Percentiles rank a stretch among this genome's conserved stretches.
Evolutionary conservation across 2,888 invertebrate genomes (phyloP).

Genomic region (Sarcophaga caerulescens): DNA sequence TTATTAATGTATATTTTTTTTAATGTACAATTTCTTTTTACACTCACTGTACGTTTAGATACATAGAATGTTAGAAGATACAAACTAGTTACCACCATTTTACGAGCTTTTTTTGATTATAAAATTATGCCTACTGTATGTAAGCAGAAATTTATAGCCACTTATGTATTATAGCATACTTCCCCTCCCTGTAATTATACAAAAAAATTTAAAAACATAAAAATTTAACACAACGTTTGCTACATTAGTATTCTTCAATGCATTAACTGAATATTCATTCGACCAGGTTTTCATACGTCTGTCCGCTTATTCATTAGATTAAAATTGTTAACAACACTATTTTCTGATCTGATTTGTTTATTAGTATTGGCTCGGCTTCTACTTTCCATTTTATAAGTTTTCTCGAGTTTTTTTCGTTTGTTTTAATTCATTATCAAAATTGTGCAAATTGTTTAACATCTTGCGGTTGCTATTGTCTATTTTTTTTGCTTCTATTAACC

Average conservation of each 20-base stretch:
- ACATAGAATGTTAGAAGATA: too few species aligned
- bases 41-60: too few species aligned
- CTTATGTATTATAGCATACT: too few species aligned
- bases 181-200: too few species aligned
- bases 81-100: too few species aligned
- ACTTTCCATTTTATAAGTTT: neutral
- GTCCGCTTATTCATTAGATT: constrained; percentile 7
- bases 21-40: too few species aligned
- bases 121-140: too few species aligned
- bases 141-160: too few species aligned
- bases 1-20: too few species aligned
- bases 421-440: constrained; percentile 59
- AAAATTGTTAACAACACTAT: neutral
- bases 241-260: neutral
- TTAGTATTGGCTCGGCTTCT: neutral
- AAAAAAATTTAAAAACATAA: neutral
- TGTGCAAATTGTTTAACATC: constrained; percentile 54
- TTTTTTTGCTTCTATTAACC: neutral
- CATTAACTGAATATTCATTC: too few species aligned
- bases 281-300: neutral
- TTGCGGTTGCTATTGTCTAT: constrained; percentile 12
- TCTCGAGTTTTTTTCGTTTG: neutral
- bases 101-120: too few species aligned
- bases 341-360: constrained; percentile 51
- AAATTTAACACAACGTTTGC: neutral